A percentile compares a stretch with the other conserved stretches of the same genome.
These are phyloP conservation scores for Calliscelio sp. DNA, from an alignment of 2,888 invertebrate species.

Conservation along the genomic window DNA sequence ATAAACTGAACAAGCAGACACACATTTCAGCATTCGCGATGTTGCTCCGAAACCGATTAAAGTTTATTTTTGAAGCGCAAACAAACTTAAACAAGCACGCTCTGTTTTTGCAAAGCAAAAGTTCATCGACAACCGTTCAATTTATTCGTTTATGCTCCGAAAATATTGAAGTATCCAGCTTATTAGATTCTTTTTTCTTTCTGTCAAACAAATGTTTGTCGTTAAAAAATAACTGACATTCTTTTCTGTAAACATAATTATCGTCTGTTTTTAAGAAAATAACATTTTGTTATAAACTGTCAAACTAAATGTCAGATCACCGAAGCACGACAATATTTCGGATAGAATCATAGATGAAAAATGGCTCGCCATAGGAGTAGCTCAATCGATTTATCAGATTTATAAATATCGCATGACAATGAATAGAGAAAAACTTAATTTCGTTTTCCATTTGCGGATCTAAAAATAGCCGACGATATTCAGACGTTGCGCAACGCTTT, in stretches of 20 bases:
- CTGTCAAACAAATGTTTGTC: no score
- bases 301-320: slow-evolving; percentile 6
- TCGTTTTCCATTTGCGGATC: slow-evolving; percentile 39
- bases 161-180: no score
- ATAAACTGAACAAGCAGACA: slow-evolving; percentile 3
- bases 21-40: slow-evolving; percentile 19
- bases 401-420: slow-evolving; percentile 54
- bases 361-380: slow-evolving; percentile 29
- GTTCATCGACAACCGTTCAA: slow-evolving; percentile 15
- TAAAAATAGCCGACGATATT: slow-evolving; percentile 46
- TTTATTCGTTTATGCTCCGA: no score
- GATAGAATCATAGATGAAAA: slow-evolving; percentile 32
- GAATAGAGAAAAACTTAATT: slow-evolving; percentile 46
- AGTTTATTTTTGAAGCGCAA: slow-evolving; percentile 21
- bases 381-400: slow-evolving; percentile 58
- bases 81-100: slow-evolving; percentile 15
- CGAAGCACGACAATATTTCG: slow-evolving; percentile 30
- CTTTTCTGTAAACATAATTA: no score
- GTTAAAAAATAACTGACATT: no score
- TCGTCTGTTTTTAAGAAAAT: neutral
- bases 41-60: slow-evolving; percentile 1
- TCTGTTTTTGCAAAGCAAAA: slow-evolving; percentile 1
- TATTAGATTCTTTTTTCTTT: no score
- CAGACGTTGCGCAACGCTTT: slow-evolving; percentile 37
- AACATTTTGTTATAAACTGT: neutral